These are phyloP conservation scores for Tenthredo distinguenda DNA, from an alignment of 2,888 invertebrate species.

Conservation along the genomic window DNA sequence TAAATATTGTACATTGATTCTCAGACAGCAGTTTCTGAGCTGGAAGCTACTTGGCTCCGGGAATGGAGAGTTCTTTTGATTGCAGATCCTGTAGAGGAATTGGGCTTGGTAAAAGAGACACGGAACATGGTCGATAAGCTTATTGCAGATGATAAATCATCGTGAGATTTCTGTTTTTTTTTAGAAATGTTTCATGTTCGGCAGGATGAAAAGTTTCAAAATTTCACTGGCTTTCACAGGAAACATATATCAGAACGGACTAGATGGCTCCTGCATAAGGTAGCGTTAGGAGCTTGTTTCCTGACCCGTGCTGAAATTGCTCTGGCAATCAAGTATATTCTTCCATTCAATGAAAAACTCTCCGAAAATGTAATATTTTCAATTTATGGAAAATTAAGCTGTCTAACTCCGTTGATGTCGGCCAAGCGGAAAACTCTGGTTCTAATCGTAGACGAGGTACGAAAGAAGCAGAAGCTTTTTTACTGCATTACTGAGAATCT, in stretches of 20 bases:
- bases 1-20: constrained; percentile 53
- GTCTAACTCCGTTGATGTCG: constrained; percentile 72
- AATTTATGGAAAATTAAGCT: constrained; percentile 65
- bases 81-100: constrained; percentile 80
- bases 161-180: constrained; percentile 38
- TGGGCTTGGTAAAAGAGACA: constrained; percentile 77
- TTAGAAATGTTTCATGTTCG: constrained; percentile 60
- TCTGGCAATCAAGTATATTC: constrained; percentile 74
- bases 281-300: constrained; percentile 75
- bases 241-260: constrained; percentile 66
- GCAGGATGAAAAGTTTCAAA: constrained; percentile 55
- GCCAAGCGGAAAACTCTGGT: constrained; percentile 82
- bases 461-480: constrained; percentile 38
- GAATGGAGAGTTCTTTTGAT: constrained; percentile 83
- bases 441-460: constrained; percentile 86
- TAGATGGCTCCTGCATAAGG: constrained; percentile 76
- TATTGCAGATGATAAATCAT: constrained; percentile 73
- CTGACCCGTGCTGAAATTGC: constrained; percentile 76
- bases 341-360: constrained; percentile 71
- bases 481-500: neutral
- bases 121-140: constrained; percentile 79
- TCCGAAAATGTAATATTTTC: constrained; percentile 71
- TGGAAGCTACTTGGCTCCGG: constrained; percentile 83
- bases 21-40: constrained; percentile 82
- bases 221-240: constrained; percentile 53